These are phyloP conservation scores for Maniola hyperantus DNA, from an alignment of 2,888 invertebrate species.

Conservation along the genomic window DNA sequence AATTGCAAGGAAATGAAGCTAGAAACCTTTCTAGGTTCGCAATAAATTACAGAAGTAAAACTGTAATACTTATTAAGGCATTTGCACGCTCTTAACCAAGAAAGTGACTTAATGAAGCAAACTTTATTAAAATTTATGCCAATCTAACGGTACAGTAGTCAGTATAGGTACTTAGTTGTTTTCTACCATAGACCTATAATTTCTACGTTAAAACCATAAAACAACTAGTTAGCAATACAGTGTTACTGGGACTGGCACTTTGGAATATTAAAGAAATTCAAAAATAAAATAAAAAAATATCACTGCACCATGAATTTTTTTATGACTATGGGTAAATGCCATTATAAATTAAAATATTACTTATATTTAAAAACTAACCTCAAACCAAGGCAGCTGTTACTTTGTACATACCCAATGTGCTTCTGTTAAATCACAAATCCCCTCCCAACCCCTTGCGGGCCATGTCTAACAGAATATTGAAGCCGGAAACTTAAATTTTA, in stretches of 20 bases:
- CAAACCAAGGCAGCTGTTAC: too few species aligned
- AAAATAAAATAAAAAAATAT: background rate
- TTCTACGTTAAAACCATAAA: constrained; percentile 3
- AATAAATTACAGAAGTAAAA: constrained; percentile 13
- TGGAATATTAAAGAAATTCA: background rate
- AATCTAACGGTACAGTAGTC: constrained; percentile 23
- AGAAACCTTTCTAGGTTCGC: background rate
- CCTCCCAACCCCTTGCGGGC: too few species aligned
- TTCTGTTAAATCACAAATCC: too few species aligned
- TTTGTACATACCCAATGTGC: too few species aligned
- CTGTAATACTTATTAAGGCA: constrained; percentile 1
- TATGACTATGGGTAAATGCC: too few species aligned
- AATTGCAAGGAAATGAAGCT: background rate
- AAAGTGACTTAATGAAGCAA: constrained; percentile 21
- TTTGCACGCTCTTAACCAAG: constrained; percentile 21
- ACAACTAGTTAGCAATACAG: constrained; percentile 6
- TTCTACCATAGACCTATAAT: too few species aligned
- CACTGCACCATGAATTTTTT: too few species aligned
- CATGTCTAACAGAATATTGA: too few species aligned
- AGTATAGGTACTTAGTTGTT: constrained; percentile 12
- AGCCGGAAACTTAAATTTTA: too few species aligned
- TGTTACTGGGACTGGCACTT: background rate
- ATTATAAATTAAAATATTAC: too few species aligned
- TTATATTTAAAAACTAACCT: too few species aligned
- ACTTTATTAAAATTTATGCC: constrained; percentile 26